Base-by-base conservation (phyloP, 2,113 vertebrate species). In the Maccullochella peelii region DNA sequence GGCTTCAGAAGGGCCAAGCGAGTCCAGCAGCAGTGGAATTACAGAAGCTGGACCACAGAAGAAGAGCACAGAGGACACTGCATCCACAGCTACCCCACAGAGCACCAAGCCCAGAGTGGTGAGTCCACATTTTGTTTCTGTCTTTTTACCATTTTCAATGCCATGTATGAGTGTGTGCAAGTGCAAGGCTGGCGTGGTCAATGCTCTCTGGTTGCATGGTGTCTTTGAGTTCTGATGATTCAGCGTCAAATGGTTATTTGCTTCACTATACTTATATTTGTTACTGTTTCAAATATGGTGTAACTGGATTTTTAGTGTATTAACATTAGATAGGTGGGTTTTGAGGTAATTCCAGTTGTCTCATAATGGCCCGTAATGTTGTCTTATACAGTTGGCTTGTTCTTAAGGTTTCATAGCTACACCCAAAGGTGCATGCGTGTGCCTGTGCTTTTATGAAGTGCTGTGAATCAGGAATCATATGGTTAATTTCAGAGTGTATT, bases 21-120 rank as follows among this genome's bases (percentile, higher is more conserved):
- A 95, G 42, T 93, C 93, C 2, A 93, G 94, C 0, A 59, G 85
- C 25, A 94, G 92, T 82, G 62, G 94, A 74, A 38, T 92, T 61
- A 79, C 86, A 0, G 96, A 97, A 72, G 83, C 95, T 70, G 95
- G 93, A 77, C 80, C 94, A 12, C 93, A 90, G 82, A 95, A 91
- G 7, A 95, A 95, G 61, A 80, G 87, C 0, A 92, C 89, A 18
- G 96, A 96, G 0, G 97, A 98, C 1, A 79, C 94, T 18, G 65
- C 94, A 6, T 54, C 88, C 27, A 75, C 36, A 0, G 80, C 94
- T n/a, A 69, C 77, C 11, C 91, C 93, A 25, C 92, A 96, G 92
- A 96, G 90, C 88, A 95, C 93, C 94, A 99, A 99, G 88, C 97
- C 98, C 0, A 96, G 95, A 93, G 98, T 99, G 98, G 98, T 99